A percentile compares a stretch with the other conserved stretches of the same genome.
Conservation (phyloP, 2,888 invertebrate genomes). For the Sarcophaga caerulescens region DNA sequence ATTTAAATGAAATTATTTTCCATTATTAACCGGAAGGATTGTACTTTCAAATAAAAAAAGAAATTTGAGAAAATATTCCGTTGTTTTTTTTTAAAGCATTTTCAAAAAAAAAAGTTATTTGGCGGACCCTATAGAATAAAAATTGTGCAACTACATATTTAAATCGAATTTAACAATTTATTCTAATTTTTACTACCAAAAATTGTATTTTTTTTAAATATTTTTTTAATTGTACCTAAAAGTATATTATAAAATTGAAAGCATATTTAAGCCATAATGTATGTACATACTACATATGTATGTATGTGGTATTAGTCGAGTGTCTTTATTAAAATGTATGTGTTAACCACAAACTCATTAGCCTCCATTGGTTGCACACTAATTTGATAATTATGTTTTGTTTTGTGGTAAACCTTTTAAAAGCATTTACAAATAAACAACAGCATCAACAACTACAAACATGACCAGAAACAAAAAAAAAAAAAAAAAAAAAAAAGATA, state of each 20-base stretch:
- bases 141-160: not conserved
- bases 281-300: not conserved
- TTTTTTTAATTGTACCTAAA: not conserved
- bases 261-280: constrained; percentile 3
- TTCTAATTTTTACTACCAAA: no score
- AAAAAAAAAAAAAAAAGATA: constrained; percentile 6
- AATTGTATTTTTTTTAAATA: no score
- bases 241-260: not conserved
- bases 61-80: no score
- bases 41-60: no score
- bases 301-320: not conserved
- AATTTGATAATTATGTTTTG: constrained; percentile 71
- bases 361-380: constrained; percentile 69
- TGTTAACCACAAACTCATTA: constrained; percentile 68
- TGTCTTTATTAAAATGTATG: constrained; percentile 43
- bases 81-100: no score
- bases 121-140: no score
- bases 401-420: constrained; percentile 64
- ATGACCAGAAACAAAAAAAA: constrained; percentile 16
- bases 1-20: no score
- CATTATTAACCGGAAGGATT: no score
- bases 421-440: constrained; percentile 56
- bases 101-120: no score
- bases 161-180: not conserved
- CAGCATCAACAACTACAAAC: constrained; percentile 21